Evolutionary conservation across 1,140 invertebrate species (phyloP).

Genomic region (Cyphomyrmex costatus): DNA sequence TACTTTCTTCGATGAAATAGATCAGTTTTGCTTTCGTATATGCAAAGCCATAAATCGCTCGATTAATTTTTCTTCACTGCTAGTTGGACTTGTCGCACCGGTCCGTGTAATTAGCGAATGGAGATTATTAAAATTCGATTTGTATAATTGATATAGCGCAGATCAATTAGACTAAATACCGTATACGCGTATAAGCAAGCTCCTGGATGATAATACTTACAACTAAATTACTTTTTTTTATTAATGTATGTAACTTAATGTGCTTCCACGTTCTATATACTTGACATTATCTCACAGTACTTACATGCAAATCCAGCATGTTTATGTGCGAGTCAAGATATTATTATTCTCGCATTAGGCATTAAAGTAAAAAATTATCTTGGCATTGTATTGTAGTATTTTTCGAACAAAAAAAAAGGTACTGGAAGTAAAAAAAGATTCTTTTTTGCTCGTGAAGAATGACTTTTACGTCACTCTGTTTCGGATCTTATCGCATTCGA

Average conservation of each 20-base stretch:
- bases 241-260: constrained; percentile 20
- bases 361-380: not conserved
- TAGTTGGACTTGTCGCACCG: constrained; percentile 21
- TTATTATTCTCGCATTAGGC: constrained; percentile 49
- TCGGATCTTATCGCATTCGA: not conserved
- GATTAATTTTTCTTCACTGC: constrained; percentile 21
- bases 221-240: constrained; percentile 25
- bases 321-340: not conserved
- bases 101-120: constrained; percentile 62
- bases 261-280: not conserved
- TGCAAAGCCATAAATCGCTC: not conserved
- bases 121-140: constrained; percentile 70
- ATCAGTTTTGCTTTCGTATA: not conserved
- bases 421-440: not conserved
- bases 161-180: constrained; percentile 32
- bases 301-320: not conserved
- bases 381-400: not conserved
- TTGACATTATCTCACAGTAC: not conserved
- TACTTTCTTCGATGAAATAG: constrained; percentile 32
- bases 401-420: constrained; percentile 2
- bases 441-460: not conserved
- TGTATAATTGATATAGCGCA: constrained; percentile 63
- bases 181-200: not conserved
- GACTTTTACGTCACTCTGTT: not conserved
- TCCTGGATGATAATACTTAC: not conserved